Evolutionary conservation across 2,888 invertebrate genomes (phyloP).

Genomic region (Eristalinus sepulchralis): DNA sequence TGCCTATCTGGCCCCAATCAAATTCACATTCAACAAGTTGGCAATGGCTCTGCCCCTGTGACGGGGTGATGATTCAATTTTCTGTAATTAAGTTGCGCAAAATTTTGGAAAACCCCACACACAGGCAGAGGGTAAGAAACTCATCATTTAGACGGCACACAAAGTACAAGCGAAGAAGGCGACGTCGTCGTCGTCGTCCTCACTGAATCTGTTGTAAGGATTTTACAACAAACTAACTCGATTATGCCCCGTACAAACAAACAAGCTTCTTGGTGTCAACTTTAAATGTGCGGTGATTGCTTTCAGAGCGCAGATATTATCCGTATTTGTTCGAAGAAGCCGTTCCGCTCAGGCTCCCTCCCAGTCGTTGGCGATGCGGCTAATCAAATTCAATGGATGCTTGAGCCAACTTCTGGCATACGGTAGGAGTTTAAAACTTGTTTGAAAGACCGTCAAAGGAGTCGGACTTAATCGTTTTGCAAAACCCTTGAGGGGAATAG

Average conservation of each 20-base stretch:
- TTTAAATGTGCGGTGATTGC: conserved; percentile 68
- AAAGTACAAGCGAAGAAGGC: conserved; percentile 5
- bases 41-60: neutral
- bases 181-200: neutral
- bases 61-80: conserved; percentile 34
- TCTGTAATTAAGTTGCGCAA: conserved; percentile 50
- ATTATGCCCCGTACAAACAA: conserved; percentile 41
- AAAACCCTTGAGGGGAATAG: conserved; percentile 3
- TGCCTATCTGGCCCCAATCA: conserved; percentile 23
- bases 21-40: conserved; percentile 38
- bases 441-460: conserved; percentile 7
- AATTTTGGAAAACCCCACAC: conserved; percentile 44
- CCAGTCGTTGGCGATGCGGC: neutral
- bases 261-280: conserved; percentile 59
- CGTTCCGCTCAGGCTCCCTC: neutral
- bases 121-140: conserved; percentile 16
- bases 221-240: conserved; percentile 43
- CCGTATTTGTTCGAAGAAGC: neutral
- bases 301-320: neutral
- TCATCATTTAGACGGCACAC: conserved; percentile 55
- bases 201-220: conserved; percentile 33
- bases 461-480: conserved; percentile 18
- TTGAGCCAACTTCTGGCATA: neutral
- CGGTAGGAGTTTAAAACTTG: neutral
- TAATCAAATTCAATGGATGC: conserved; percentile 49